Evolutionary conservation across 2,888 invertebrate genomes (phyloP), one percentile per base, ranked within the genome.

Genomic region (Deroplatys truncata): DNA sequence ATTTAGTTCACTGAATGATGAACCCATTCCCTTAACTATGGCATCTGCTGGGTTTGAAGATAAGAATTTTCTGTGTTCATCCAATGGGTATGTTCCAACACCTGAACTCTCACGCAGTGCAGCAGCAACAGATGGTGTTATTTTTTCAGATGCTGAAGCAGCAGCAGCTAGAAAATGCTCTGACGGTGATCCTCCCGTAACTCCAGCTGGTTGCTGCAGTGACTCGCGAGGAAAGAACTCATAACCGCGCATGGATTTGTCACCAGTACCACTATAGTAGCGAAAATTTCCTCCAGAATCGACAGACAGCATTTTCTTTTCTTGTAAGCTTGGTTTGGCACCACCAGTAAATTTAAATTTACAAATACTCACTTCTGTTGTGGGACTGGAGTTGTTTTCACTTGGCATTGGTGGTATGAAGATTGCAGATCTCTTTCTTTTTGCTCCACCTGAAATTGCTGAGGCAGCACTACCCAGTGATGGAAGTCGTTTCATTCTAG

Each of bases 271-370:
- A 92, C 97, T 97, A 93, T 97, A 98, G 92, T 98, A 98, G 43
- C 97, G 94, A 91, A 98, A 98, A 92, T 98, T 98, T 0, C 98
- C 98, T 1, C 97, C 98, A 0, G 98, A 96, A 93, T 98, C 98
- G 0, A 98, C 98, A 0, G 98, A 98, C 0, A 98, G 94, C 96
- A 98, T 98, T 93, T 98, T 98, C 93, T 98, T 98, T 92, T 98
- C 98, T 92, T 98, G 98, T 86, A 98, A 93, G 90, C 96, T 96
- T 0, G 98, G 98, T 91, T 98, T 97, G 0, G 98, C 97, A 0
- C 98, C 98, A 0, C 98, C 98, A 0, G 98, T 98, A 93, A 98
- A 98, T 93, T 98, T 98, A 92, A 98, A 98, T 93, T 98, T 98
- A 93, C 98, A 98, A 92, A 98, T 98, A 93, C 97, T 97, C 84